Evolutionary conservation across 1,140 invertebrate genomes (phyloP).

Genomic region (Hirudo medicinalis): DNA sequence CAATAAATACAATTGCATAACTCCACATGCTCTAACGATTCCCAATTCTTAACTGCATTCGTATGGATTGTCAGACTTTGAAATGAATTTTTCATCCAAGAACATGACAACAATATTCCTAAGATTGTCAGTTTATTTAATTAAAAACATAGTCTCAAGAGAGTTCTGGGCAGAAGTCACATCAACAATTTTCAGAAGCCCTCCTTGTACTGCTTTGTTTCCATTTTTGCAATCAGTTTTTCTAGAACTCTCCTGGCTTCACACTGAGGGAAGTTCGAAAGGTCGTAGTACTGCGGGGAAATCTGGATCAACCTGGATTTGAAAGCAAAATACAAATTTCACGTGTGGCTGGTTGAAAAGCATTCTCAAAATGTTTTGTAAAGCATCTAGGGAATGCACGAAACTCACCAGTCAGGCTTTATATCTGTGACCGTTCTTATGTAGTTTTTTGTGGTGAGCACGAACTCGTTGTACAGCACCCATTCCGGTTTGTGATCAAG

Average conservation of each 20-base stretch:
- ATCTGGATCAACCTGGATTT: conserved; percentile 71
- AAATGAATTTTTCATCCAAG: no score
- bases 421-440: conserved; percentile 97
- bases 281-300: conserved; percentile 94
- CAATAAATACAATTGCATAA: no score
- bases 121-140: no score
- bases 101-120: no score
- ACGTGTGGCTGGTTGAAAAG: no score
- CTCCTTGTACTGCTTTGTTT: conserved; percentile 24
- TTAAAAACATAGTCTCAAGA: no score
- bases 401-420: conserved; percentile 68
- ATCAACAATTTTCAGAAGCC: no score
- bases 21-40: no score
- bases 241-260: conserved; percentile 80
- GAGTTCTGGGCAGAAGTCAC: no score
- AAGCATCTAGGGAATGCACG: neutral
- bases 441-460: conserved; percentile 97
- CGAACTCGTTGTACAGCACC: conserved; percentile 99
- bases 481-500: conserved; percentile 98
- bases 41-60: no score
- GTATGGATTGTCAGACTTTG: no score
- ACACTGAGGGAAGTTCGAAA: conserved; percentile 91
- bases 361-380: neutral
- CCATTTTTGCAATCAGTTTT: conserved; percentile 37
- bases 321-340: conserved; percentile 12